These are phyloP conservation scores for Trachymyrmex septentrionalis DNA, from an alignment of 1,140 invertebrate genomes.

Conservation along the genomic window DNA sequence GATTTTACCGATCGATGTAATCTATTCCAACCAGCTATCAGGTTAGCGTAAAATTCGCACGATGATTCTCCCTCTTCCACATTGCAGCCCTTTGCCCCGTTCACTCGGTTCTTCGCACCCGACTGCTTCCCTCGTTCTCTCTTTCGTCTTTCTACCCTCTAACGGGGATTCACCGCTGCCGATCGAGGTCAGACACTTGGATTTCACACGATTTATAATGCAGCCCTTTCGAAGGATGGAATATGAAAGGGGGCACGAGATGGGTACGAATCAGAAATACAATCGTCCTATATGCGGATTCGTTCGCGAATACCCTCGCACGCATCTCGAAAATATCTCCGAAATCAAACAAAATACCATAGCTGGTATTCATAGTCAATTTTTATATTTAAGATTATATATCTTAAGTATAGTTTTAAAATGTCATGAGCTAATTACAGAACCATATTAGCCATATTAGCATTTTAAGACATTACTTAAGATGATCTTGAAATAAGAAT, in stretches of 20 bases:
- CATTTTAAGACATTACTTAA: no score
- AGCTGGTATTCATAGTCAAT: no score
- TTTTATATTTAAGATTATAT: no score
- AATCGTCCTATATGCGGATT: constrained; percentile 24
- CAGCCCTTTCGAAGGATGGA: constrained; percentile 70
- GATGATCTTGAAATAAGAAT: no score
- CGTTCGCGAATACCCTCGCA: background rate
- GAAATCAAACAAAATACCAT: background rate
- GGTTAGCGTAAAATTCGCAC: constrained; percentile 68
- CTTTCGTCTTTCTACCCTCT: constrained; percentile 40
- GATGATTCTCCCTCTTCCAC: constrained; percentile 31
- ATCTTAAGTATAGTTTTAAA: no score
- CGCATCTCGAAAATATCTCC: background rate
- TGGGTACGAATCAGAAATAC: constrained; percentile 60
- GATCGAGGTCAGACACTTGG: constrained; percentile 76
- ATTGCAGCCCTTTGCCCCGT: background rate
- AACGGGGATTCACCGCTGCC: constrained; percentile 44
- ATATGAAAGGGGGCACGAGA: constrained; percentile 65
- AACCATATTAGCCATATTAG: no score
- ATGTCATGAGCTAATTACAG: no score
- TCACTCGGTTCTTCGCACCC: constrained; percentile 19
- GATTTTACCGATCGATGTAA: constrained; percentile 72
- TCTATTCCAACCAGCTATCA: constrained; percentile 60
- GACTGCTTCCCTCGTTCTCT: constrained; percentile 26
- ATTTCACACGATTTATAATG: constrained; percentile 78